Evolutionary conservation across 2,888 invertebrate species (phyloP).

Genomic region (Eupithecia subumbrata): DNA sequence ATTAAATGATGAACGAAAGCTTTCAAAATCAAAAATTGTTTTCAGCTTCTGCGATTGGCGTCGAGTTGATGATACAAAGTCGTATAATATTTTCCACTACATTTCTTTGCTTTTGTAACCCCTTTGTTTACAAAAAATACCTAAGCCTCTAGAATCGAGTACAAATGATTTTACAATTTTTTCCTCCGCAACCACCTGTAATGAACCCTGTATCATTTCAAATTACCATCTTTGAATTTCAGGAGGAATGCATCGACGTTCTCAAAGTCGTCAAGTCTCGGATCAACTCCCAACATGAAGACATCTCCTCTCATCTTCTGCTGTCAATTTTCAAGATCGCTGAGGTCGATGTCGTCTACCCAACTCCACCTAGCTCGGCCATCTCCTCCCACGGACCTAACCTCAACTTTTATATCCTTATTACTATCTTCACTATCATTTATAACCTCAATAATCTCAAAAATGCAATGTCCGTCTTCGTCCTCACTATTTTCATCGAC

Average conservation of each 20-base stretch:
- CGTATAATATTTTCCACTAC: no score
- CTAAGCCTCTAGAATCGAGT: no score
- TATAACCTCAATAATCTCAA: slow-evolving; percentile 63
- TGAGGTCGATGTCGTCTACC: slow-evolving; percentile 94
- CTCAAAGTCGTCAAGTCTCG: slow-evolving; percentile 92
- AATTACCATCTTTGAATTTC: slow-evolving; percentile 44
- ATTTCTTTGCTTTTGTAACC: no score
- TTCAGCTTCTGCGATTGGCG: no score
- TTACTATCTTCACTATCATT: slow-evolving; percentile 63
- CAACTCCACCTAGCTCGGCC: slow-evolving; percentile 85
- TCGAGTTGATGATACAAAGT: no score
- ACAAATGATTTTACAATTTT: no score
- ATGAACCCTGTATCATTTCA: neutral
- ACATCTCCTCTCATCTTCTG: slow-evolving; percentile 93
- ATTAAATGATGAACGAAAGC: no score
- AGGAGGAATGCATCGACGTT: slow-evolving; percentile 94
- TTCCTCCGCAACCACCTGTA: neutral
- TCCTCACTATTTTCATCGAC: slow-evolving; percentile 52
- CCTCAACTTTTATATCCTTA: slow-evolving; percentile 62
- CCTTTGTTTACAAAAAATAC: neutral
- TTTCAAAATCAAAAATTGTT: no score
- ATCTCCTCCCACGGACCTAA: slow-evolving; percentile 61
- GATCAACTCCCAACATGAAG: slow-evolving; percentile 93
- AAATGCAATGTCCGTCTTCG: slow-evolving; percentile 48
- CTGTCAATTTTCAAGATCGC: slow-evolving; percentile 96